Percentiles rank a stretch among this genome's conserved stretches.
Conservation (phyloP, 1,140 invertebrate genomes). For the Halyomorpha halys region DNA sequence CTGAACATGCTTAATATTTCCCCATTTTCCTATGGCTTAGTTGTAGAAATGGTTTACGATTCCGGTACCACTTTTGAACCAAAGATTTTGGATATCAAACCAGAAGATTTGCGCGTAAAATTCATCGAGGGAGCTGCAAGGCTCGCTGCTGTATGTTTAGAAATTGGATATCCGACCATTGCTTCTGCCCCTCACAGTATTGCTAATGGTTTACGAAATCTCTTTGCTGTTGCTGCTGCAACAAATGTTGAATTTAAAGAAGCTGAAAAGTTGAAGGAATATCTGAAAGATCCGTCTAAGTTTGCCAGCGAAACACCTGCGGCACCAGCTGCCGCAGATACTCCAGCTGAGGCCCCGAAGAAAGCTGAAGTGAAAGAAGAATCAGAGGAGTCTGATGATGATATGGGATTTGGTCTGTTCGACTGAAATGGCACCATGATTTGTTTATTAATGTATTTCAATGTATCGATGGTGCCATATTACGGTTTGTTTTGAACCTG, state of each 20-base stretch:
- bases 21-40: conserved; percentile 96
- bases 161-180: conserved; percentile 89
- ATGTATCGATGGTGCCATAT: no score
- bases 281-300: conserved; percentile 87
- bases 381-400: conserved; percentile 80
- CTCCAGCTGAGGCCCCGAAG: no score
- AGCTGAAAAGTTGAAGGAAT: conserved; percentile 85
- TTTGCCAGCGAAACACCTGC: conserved; percentile 70
- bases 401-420: conserved; percentile 94
- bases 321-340: conserved; percentile 43
- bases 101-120: conserved; percentile 81
- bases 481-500: no score
- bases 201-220: conserved; percentile 95
- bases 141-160: conserved; percentile 85
- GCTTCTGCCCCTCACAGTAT: conserved; percentile 95
- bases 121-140: conserved; percentile 90
- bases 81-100: conserved; percentile 94
- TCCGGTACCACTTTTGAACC: conserved; percentile 96
- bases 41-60: conserved; percentile 93
- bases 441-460: no score
- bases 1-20: conserved; percentile 99
- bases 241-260: conserved; percentile 93
- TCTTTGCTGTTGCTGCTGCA: conserved; percentile 89
- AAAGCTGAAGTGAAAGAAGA: conserved; percentile 65
- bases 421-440: no score